These are phyloP conservation scores for Ciconia stormi DNA, from an alignment of 2,113 vertebrate species.

Conservation along the genomic window DNA sequence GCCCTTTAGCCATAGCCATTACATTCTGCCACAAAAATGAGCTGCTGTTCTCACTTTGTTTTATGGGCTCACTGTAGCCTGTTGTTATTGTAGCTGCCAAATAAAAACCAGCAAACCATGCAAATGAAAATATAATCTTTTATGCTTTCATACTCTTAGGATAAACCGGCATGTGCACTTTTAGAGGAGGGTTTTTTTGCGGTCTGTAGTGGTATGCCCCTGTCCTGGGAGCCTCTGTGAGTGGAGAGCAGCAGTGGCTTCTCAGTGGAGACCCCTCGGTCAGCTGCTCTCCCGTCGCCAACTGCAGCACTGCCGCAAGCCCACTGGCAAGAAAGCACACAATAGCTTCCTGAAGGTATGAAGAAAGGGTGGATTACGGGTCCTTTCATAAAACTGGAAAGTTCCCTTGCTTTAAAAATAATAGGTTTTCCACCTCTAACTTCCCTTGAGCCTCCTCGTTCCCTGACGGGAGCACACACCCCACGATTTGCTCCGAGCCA, in stretches of 20 bases:
- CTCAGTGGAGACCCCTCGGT: neutral
- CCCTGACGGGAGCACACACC: neutral
- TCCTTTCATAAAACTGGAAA: neutral
- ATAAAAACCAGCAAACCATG: slow-evolving; percentile 80
- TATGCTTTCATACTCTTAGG: slow-evolving; percentile 64
- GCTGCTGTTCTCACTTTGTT: slow-evolving; percentile 80
- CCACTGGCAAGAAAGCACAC: neutral
- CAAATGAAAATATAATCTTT: slow-evolving; percentile 78
- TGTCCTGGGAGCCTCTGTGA: neutral
- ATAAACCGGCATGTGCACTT: slow-evolving; percentile 30
- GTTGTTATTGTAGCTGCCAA: slow-evolving; percentile 77
- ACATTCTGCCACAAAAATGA: slow-evolving; percentile 75
- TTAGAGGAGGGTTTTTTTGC: neutral
- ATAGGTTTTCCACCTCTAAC: neutral
- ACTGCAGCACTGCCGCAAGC: neutral
- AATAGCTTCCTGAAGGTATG: neutral
- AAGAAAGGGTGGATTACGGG: neutral
- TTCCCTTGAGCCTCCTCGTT: neutral
- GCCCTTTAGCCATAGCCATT: slow-evolving; percentile 73
- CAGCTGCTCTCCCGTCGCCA: neutral
- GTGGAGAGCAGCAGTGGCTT: neutral
- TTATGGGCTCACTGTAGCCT: slow-evolving; percentile 72
- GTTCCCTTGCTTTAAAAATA: slow-evolving; percentile 11
- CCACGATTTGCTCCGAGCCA: neutral
- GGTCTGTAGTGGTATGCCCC: neutral